A percentile compares a stretch with the other conserved stretches of the same genome.
Conservation (phyloP, 2,888 invertebrate species). For the Candidula unifasciata region DNA sequence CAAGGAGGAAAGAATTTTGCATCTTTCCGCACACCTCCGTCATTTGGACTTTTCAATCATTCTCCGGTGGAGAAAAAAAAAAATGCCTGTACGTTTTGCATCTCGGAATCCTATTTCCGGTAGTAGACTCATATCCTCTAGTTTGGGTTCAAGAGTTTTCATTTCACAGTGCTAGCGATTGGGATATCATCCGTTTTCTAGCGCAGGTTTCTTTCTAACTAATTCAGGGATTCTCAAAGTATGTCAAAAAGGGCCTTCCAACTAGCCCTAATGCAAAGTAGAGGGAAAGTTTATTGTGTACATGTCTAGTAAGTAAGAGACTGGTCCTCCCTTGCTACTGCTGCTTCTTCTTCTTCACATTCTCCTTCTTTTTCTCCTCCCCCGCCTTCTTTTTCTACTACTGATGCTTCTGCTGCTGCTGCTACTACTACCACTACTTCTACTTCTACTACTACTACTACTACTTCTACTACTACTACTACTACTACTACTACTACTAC, state of each 20-base stretch:
- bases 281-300: too few species aligned
- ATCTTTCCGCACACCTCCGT: conserved; percentile 35
- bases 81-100: not conserved
- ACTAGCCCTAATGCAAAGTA: too few species aligned
- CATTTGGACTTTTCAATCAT: conserved; percentile 42
- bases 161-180: conserved; percentile 33
- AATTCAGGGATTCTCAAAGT: not conserved
- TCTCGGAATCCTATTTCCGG: conserved; percentile 37
- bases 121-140: not conserved
- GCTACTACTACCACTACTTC: too few species aligned
- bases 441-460: too few species aligned
- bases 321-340: too few species aligned
- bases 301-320: too few species aligned
- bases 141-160: conserved; percentile 20
- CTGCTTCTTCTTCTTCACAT: too few species aligned
- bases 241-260: too few species aligned
- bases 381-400: too few species aligned
- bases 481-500: not conserved
- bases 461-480: too few species aligned
- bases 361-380: too few species aligned
- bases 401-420: too few species aligned
- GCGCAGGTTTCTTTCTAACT: not conserved
- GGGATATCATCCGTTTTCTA: not conserved
- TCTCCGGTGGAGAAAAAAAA: not conserved
- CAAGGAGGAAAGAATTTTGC: not conserved